Evolutionary conservation across 2,797 vertebrate species (phyloP).

Genomic region (Pangasius macronema): DNA sequence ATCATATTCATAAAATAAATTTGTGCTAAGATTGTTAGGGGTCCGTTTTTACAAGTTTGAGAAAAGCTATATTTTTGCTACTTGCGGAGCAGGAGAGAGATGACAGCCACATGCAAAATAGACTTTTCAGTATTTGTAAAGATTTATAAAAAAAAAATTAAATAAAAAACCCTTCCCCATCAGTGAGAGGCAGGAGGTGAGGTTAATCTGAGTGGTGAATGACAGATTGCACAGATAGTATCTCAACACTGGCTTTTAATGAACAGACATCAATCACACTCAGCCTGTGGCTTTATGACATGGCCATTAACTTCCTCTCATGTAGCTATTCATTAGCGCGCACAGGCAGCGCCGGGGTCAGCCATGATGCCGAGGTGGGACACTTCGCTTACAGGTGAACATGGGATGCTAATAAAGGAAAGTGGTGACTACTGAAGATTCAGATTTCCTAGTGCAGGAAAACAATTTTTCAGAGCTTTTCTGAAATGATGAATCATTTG

Average conservation of each 20-base stretch:
- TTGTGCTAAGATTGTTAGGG: not conserved
- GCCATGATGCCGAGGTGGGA: not conserved
- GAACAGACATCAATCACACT: constrained; percentile 57
- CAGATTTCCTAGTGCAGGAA: not conserved
- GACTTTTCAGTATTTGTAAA: constrained; percentile 6
- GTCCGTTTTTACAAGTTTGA: not conserved
- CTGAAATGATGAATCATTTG: constrained; percentile 10
- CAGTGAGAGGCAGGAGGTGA: constrained; percentile 63
- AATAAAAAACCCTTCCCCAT: not conserved
- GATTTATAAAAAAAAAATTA: not conserved
- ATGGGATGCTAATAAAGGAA: constrained; percentile 10
- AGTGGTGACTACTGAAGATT: not conserved
- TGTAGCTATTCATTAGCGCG: constrained; percentile 68
- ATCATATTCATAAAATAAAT: not conserved
- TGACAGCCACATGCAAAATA: not conserved
- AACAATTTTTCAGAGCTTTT: constrained; percentile 4
- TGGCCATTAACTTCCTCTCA: constrained; percentile 70
- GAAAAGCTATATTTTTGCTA: not conserved
- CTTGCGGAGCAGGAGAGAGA: not conserved
- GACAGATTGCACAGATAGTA: constrained; percentile 48
- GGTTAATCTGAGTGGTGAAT: constrained; percentile 68
- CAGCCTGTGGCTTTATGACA: constrained; percentile 71
- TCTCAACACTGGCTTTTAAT: constrained; percentile 52
- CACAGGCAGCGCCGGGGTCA: constrained; percentile 36
- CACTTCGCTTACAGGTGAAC: constrained; percentile 27